A percentile compares a stretch with the other conserved stretches of the same genome.
These are phyloP conservation scores for Thamnaconus septentrionalis DNA, from an alignment of 2,113 vertebrate genomes.

Conservation along the genomic window DNA sequence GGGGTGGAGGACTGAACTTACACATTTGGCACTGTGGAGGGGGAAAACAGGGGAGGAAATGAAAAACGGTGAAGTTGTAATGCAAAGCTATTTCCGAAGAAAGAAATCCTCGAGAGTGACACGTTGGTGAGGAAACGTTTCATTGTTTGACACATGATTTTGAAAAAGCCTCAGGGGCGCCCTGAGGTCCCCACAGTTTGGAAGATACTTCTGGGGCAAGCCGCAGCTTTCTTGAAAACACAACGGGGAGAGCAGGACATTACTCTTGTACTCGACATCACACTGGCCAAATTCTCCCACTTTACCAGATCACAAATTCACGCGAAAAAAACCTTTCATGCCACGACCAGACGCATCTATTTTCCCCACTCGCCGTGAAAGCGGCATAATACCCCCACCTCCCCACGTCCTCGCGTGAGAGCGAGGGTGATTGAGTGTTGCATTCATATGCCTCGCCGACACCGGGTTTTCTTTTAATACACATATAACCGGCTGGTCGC, in stretches of 20 bases:
- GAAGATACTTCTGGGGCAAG: constrained; percentile 7
- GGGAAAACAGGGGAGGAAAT: background rate
- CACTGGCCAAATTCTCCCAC: no score
- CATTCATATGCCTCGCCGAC: background rate
- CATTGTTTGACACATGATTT: no score
- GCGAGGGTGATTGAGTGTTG: no score
- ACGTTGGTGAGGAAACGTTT: no score
- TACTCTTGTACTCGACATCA: no score
- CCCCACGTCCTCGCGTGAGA: no score
- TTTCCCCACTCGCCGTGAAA: no score
- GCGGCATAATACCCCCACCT: no score
- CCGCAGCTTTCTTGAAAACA: background rate
- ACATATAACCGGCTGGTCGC: no score
- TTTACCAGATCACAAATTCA: no score
- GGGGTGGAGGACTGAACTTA: background rate
- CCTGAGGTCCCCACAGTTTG: constrained; percentile 17
- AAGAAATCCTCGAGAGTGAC: background rate
- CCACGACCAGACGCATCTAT: no score
- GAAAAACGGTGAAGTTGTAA: background rate
- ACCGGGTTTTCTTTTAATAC: background rate
- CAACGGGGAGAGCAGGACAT: constrained; percentile 18
- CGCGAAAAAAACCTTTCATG: no score
- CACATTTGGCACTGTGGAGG: background rate
- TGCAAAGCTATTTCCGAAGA: background rate
- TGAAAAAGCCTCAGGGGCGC: background rate